These are phyloP conservation scores for Oxyruncus cristatus DNA, from an alignment of 2,113 vertebrate species.

Conservation along the genomic window DNA sequence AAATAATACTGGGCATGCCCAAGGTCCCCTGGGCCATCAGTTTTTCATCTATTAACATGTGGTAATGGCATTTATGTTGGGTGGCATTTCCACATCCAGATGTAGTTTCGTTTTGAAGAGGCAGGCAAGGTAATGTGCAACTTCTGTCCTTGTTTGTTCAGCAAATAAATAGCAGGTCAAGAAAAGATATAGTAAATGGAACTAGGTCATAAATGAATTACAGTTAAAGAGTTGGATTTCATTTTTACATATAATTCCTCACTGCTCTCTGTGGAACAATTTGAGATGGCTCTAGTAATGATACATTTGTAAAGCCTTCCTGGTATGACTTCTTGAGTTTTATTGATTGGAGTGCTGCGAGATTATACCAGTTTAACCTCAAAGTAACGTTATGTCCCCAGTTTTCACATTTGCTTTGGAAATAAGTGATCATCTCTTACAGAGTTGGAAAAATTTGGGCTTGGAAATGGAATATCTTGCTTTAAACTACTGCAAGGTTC, in stretches of 20 bases:
- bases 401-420: not conserved
- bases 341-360: not conserved
- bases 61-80: not conserved
- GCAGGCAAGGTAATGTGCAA: not conserved
- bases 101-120: not conserved
- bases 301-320: not conserved
- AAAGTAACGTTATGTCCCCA: not conserved
- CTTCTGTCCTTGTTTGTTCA: not conserved
- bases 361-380: not conserved
- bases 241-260: not conserved
- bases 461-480: not conserved
- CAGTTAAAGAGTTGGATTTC: not conserved
- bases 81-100: not conserved
- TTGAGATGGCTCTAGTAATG: not conserved
- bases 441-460: not conserved
- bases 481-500: not conserved
- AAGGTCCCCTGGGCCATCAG: not conserved
- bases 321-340: not conserved
- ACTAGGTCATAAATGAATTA: not conserved
- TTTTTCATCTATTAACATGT: not conserved
- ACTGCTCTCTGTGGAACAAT: not conserved
- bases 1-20: not conserved
- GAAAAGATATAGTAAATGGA: not conserved
- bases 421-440: not conserved
- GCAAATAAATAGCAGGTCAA: not conserved